Percentiles rank a stretch among this genome's conserved stretches.
phyloP scores from a whole-genome alignment of 2,888 invertebrate species.

The Patella caerulea region DNA sequence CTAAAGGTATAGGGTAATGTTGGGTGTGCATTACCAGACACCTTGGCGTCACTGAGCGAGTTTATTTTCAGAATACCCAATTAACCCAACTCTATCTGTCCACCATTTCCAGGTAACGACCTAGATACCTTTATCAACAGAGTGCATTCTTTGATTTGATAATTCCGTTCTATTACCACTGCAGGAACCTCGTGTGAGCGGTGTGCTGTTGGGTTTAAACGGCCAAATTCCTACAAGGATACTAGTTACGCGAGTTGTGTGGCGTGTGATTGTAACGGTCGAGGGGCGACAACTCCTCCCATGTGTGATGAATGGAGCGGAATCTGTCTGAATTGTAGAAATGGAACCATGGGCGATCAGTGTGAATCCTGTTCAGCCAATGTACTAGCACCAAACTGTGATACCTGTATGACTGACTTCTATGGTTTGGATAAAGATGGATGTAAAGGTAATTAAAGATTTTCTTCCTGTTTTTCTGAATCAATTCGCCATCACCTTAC shows the following conservation, averaged over 20 bases:
- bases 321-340: constrained; percentile 52
- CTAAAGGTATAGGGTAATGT: too few relatives aligned
- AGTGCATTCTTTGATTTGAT: too few relatives aligned
- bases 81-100: too few relatives aligned
- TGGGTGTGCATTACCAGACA: too few relatives aligned
- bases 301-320: constrained; percentile 41
- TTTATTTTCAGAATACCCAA: too few relatives aligned
- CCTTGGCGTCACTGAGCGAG: too few relatives aligned
- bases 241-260: constrained; percentile 39
- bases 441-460: constrained; percentile 41
- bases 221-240: constrained; percentile 15
- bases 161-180: neutral
- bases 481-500: too few relatives aligned
- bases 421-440: constrained; percentile 48
- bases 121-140: too few relatives aligned
- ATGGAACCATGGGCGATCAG: constrained; percentile 46
- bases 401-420: constrained; percentile 38
- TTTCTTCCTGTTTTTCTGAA: too few relatives aligned
- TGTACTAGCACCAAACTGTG: constrained; percentile 40
- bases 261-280: constrained; percentile 44
- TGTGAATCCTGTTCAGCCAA: constrained; percentile 48
- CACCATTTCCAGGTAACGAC: too few relatives aligned
- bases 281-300: constrained; percentile 37
- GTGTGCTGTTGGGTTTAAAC: constrained; percentile 43
- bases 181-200: constrained; percentile 52